Conservation (phyloP, 2,113 vertebrate species). For the Turnix velox region DNA sequence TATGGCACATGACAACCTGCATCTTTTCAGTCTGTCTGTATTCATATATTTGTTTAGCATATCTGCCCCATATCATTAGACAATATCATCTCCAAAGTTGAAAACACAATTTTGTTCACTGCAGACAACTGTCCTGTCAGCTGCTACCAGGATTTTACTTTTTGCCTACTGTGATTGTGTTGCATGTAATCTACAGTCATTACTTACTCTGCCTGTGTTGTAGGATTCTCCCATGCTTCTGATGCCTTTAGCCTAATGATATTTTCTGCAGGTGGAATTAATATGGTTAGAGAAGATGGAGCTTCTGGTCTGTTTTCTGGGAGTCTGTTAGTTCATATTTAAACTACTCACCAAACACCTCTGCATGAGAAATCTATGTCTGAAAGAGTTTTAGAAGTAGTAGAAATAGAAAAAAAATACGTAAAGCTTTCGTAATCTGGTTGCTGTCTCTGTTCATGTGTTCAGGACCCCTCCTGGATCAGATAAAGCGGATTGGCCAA, state of each 20-base stretch:
- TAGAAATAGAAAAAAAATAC: background rate
- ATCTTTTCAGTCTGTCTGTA: background rate
- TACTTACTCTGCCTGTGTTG: background rate
- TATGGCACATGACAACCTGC: background rate
- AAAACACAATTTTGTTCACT: background rate
- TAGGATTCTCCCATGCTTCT: background rate
- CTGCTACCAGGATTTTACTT: background rate
- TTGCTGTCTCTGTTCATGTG: accelerated
- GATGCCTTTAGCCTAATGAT: background rate
- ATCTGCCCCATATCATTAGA: background rate
- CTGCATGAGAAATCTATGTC: background rate
- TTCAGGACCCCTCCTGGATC: background rate
- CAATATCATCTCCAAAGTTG: background rate
- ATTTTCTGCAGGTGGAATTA: background rate
- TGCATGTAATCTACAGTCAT: background rate
- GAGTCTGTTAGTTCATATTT: background rate
- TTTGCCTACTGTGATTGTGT: background rate
- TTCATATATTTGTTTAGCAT: accelerated
- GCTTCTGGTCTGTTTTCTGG: background rate
- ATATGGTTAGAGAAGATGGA: background rate
- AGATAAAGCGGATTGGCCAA: background rate
- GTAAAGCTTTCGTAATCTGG: background rate
- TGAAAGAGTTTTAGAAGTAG: background rate
- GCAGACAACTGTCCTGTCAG: background rate
- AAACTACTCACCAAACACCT: background rate